Percentiles rank a stretch among this genome's conserved stretches.
These are phyloP conservation scores for Apamea sordens DNA, from an alignment of 2,888 invertebrate genomes.

Conservation along the genomic window DNA sequence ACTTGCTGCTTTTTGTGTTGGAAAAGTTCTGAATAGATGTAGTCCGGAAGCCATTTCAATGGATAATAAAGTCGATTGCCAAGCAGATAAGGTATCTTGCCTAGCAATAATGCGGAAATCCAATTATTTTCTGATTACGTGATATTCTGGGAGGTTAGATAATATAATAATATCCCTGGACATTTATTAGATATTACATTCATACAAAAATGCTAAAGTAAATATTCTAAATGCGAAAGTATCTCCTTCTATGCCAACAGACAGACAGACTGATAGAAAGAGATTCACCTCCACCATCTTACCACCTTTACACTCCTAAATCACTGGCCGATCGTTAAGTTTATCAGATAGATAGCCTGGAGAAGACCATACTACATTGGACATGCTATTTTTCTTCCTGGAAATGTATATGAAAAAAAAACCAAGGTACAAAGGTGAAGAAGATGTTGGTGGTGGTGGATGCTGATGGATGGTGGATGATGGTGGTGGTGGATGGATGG, in stretches of 20 bases:
- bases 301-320: background rate
- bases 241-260: too few relatives aligned
- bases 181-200: background rate
- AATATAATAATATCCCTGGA: too few relatives aligned
- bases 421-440: too few relatives aligned
- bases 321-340: background rate
- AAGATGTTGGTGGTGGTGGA: too few relatives aligned
- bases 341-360: background rate
- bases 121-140: background rate
- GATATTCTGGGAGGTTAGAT: background rate
- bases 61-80: background rate
- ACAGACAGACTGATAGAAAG: background rate
- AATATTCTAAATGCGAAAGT: background rate
- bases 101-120: background rate
- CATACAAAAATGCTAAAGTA: too few relatives aligned
- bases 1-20: background rate
- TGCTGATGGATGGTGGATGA: too few relatives aligned
- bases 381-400: too few relatives aligned
- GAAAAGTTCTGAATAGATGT: conserved; percentile 1
- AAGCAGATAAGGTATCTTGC: background rate
- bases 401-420: too few relatives aligned
- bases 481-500: too few relatives aligned
- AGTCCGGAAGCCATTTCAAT: background rate
- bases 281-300: too few relatives aligned
- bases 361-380: background rate